Evolutionary conservation across 2,797 vertebrate species (phyloP).

Genomic region (Bovichtus variegatus): DNA sequence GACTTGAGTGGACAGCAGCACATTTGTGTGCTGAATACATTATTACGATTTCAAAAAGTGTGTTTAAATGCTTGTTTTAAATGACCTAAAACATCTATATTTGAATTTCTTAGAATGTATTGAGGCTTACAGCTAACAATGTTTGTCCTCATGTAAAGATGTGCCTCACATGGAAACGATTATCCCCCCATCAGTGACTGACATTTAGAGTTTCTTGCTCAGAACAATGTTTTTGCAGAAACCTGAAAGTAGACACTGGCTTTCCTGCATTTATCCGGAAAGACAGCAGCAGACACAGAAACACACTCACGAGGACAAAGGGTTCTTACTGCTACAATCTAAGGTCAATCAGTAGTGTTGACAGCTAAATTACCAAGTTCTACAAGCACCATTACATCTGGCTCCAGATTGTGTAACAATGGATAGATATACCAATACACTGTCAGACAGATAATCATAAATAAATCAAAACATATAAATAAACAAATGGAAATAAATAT

Average conservation of each 20-base stretch:
- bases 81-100: background rate
- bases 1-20: constrained; percentile 17
- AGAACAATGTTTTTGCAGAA: constrained; percentile 29
- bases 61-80: background rate
- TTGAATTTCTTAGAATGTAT: background rate
- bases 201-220: constrained; percentile 28
- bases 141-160: background rate
- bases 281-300: constrained; percentile 35
- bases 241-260: constrained; percentile 34
- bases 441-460: constrained; percentile 42
- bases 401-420: constrained; percentile 43
- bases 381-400: constrained; percentile 53
- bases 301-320: constrained; percentile 39
- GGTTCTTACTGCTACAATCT: constrained; percentile 59
- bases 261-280: constrained; percentile 17
- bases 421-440: constrained; percentile 42
- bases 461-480: constrained; percentile 58
- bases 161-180: constrained; percentile 13
- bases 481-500: constrained; percentile 33
- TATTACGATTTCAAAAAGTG: background rate
- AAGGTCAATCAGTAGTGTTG: constrained; percentile 66
- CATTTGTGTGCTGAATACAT: background rate
- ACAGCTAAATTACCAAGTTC: constrained; percentile 74
- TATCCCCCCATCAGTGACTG: constrained; percentile 21
- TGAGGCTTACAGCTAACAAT: background rate